phyloP scores from a whole-genome alignment of 2,113 vertebrate genomes.

The Aptenodytes patagonicus region DNA sequence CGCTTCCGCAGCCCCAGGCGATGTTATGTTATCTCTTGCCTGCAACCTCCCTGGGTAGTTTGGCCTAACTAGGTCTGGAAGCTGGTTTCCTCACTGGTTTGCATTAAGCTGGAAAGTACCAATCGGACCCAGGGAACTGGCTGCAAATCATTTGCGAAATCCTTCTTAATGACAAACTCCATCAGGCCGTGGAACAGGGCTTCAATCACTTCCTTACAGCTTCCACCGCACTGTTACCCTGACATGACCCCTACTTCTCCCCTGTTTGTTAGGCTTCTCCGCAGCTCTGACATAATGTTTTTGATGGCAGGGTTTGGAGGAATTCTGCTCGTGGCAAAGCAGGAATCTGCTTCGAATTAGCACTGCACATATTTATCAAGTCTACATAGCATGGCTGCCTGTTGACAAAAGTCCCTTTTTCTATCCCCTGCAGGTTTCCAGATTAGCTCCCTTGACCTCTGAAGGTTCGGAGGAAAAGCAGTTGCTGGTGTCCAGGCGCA shows the following conservation, averaged over 20 bases:
- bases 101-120: slow-evolving; percentile 43
- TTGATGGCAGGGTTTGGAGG: slow-evolving; percentile 56
- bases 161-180: slow-evolving; percentile 41
- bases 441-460: not conserved
- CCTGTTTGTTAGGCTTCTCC: slow-evolving; percentile 21
- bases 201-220: slow-evolving; percentile 48
- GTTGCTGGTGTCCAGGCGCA: not conserved
- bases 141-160: slow-evolving; percentile 36
- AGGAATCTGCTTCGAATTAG: slow-evolving; percentile 65
- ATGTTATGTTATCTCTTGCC: not conserved
- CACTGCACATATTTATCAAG: slow-evolving; percentile 50
- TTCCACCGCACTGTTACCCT: slow-evolving; percentile 68
- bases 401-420: slow-evolving; percentile 1
- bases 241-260: slow-evolving; percentile 66
- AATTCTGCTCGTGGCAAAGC: slow-evolving; percentile 63
- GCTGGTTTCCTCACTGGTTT: slow-evolving; percentile 29
- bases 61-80: not conserved
- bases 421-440: not conserved
- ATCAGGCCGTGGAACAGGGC: slow-evolving; percentile 1
- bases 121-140: not conserved
- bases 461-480: not conserved
- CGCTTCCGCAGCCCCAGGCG: not conserved
- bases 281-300: slow-evolving; percentile 64
- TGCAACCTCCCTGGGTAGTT: not conserved
- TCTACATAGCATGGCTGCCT: slow-evolving; percentile 3